Percentiles rank a stretch among this genome's conserved stretches.
These are phyloP conservation scores for Forbesichthys papilliferus DNA, from an alignment of 2,113 vertebrate genomes.

Conservation along the genomic window DNA sequence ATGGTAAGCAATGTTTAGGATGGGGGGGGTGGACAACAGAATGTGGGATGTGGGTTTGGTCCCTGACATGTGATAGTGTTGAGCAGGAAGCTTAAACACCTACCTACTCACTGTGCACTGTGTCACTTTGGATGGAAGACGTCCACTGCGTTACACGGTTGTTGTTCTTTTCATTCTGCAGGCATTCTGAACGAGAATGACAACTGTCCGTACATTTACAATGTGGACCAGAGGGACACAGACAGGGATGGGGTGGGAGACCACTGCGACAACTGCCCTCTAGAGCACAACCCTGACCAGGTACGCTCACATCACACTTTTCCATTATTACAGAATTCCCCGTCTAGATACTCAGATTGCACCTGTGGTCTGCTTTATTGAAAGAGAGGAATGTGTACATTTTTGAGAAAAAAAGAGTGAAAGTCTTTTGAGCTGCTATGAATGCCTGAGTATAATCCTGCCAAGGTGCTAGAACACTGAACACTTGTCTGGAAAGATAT, in stretches of 20 bases:
- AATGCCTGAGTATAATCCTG: slow-evolving; percentile 28
- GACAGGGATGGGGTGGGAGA: slow-evolving; percentile 96
- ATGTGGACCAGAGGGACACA: slow-evolving; percentile 93
- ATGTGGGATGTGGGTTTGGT: no score
- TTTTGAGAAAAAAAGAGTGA: slow-evolving; percentile 24
- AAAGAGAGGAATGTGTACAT: slow-evolving; percentile 43
- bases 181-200: slow-evolving; percentile 94
- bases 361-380: slow-evolving; percentile 38
- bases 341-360: background rate
- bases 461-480: slow-evolving; percentile 35
- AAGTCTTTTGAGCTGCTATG: slow-evolving; percentile 21
- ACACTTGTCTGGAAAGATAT: slow-evolving; percentile 49
- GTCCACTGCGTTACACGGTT: background rate
- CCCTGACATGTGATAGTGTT: no score
- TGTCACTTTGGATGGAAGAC: background rate
- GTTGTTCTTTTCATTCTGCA: slow-evolving; percentile 55
- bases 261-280: slow-evolving; percentile 97
- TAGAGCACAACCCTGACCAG: slow-evolving; percentile 98
- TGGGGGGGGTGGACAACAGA: no score
- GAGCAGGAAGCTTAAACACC: no score
- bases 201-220: slow-evolving; percentile 97
- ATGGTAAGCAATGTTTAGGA: slow-evolving; percentile 78
- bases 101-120: background rate
- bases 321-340: background rate
- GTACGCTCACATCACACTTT: slow-evolving; percentile 62